Base-by-base conservation (phyloP, 1,140 invertebrate species). In the Drosophila lacteicornis region DNA sequence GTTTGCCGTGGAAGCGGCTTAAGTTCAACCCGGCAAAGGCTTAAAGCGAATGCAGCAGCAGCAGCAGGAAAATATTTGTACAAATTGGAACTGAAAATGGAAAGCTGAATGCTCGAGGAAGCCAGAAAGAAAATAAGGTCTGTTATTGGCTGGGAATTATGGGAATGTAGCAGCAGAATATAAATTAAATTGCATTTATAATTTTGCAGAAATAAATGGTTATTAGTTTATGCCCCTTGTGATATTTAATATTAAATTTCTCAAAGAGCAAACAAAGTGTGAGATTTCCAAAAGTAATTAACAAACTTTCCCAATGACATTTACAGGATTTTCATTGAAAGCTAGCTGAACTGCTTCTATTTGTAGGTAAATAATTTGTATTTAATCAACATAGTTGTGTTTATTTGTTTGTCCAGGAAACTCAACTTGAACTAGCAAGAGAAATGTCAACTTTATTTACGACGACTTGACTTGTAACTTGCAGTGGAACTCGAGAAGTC, bases 1-100 rank as follows among this genome's bases (percentile, higher is more conserved):
- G 51, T 70, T 70, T 65, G 17, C 47, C 40, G 8, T 45, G 47
- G 46, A 63, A 65, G 59, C 60, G 60, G 65, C 65, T 63, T 68
- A 63, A 47, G 22, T 43, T 19, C 36, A 56, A 2, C 0, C 40
- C 25, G n/a, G 50, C 25, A 30, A 38, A 47, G 33, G 45, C 43
- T 47, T 25, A 68, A 70, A 67, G 12, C 12, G 22, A 68, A 67
- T 69, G 67, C 47, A 62, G 59, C 38, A 17, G 45, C 27, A 30
- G 27, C 27, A 30, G 6, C 6, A 30, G 33, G 33, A 65, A 66
- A 40, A 66, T 68, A 65, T 66, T 30, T 33, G n/a, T 25, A 62
- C 27, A 66, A 66, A 45, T 62, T 45, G 40, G 11, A 66, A 25
- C 15, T 25, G 11, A 45, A 45, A 66, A 1, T 8, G 11, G 6